Base-by-base conservation (phyloP, 2,113 vertebrate species). In the Rhegmatorhina hoffmannsi region DNA sequence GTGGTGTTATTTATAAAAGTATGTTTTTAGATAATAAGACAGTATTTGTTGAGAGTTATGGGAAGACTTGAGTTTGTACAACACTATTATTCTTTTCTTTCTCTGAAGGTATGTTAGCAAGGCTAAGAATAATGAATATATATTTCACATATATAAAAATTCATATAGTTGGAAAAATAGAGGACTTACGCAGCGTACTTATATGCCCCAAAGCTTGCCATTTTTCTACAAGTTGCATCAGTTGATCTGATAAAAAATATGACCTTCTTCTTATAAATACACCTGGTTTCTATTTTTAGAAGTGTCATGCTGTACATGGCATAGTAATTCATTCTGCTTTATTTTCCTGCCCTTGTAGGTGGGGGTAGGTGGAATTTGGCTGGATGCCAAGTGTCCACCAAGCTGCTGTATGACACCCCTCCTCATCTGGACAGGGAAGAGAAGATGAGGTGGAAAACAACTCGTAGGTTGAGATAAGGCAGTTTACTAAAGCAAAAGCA, bases 381-480 rank as follows among this genome's bases (percentile, higher is more conserved):
- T 76, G n/a, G 20, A 31, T 21, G 31, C 4, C 18, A 77, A 49
- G 25, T 69, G 3, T 17, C 24, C 29, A 55, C 17, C 9, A 43
- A 43, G 14, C 9, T 9, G 2, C 24, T 76, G 40, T 49, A 19
- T 33, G 63, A 23, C 25, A 55, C 0, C 0, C 10, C 9, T 36
- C 25, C 40, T 84, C 56, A 49, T 8, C 56, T 49, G 49, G 13
- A 43, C 11, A 36, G 24, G 20, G 17, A 6, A 84, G 25, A 15
- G 21, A 49, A 49, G 34, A 69, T 49, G 19, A 43, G 14, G 26
- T 13, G 25, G 34, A 63, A 49, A 63, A 63, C 3, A 49, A 6
- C 1, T 3, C 0, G 0, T 36, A 40, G 10, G 4, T 19, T 43
- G 70, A 55, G 13, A 31, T 34, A 69, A 56, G 6, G 17, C 0